A percentile compares a stretch with the other conserved stretches of the same genome.
Evolutionary conservation across 37 sponge, comb jelly and placozoan species (phyloP).

Genomic region (Trichoplax adhaerens): DNA sequence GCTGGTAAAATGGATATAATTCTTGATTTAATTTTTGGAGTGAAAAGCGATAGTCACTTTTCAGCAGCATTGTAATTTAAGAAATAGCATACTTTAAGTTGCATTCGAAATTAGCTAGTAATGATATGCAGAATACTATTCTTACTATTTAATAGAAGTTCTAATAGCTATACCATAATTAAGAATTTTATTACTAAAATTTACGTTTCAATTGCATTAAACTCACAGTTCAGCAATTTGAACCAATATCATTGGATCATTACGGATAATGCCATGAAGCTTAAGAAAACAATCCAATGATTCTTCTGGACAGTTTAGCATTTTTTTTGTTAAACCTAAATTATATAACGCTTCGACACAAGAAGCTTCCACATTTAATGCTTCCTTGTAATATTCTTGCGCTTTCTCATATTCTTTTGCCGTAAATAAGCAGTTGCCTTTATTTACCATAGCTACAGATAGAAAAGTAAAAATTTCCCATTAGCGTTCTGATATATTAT

Average conservation of each 20-base stretch:
- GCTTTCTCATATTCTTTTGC: conserved; percentile 51
- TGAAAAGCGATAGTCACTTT: no score
- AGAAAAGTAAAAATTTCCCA: not conserved
- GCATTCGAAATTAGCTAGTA: no score
- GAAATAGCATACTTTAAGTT: no score
- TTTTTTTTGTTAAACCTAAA: conserved; percentile 75
- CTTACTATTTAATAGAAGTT: no score
- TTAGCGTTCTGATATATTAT: no score
- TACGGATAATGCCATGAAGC: conserved; percentile 66
- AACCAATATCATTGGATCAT: conserved; percentile 62
- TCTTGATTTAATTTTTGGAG: no score
- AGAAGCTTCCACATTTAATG: conserved; percentile 70
- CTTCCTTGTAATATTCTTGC: conserved; percentile 69
- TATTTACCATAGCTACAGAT: conserved; percentile 72
- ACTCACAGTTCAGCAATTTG: conserved; percentile 69
- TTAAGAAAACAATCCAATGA: conserved; percentile 73
- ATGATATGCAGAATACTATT: no score
- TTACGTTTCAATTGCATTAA: not conserved
- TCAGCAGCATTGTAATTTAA: no score
- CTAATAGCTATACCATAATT: no score
- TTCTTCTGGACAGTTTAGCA: conserved; percentile 19
- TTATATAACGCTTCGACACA: conserved; percentile 81
- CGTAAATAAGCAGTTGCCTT: conserved; percentile 62
- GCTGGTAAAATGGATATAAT: no score
- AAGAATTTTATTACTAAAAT: no score